phyloP scores from a whole-genome alignment of 1,140 invertebrate genomes.

The Pseudachorutes palmiensis region DNA sequence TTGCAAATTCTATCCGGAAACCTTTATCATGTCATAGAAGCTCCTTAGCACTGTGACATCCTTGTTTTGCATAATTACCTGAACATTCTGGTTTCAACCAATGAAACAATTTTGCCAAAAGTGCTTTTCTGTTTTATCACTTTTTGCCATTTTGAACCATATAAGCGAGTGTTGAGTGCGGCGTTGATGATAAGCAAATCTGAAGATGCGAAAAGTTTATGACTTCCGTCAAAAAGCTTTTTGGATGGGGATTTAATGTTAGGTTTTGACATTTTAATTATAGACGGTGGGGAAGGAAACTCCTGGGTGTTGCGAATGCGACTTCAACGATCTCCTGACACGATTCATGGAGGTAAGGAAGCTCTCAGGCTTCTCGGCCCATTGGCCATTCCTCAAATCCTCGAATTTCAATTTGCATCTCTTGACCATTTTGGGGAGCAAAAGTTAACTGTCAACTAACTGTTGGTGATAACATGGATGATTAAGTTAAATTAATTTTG shows the following conservation, averaged over 20 bases:
- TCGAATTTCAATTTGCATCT: background rate
- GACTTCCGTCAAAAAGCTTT: background rate
- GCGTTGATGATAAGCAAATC: background rate
- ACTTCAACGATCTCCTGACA: conserved; percentile 1
- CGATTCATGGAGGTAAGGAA: conserved; percentile 1
- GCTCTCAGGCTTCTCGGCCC: background rate
- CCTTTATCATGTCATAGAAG: no score
- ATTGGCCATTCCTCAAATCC: background rate
- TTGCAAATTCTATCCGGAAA: no score
- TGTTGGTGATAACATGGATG: background rate
- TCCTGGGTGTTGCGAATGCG: background rate
- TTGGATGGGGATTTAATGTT: background rate
- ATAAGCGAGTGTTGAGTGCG: no score
- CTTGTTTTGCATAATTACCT: background rate
- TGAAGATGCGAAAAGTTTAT: background rate
- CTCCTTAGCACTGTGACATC: background rate
- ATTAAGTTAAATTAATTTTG: background rate
- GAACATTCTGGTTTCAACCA: background rate
- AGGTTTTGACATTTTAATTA: background rate
- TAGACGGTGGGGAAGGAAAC: background rate
- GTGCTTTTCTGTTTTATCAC: background rate
- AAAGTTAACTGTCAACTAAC: background rate
- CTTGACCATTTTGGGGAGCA: background rate
- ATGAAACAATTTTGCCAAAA: background rate
- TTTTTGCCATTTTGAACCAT: no score